phyloP scores from a whole-genome alignment of 2,113 vertebrate genomes.

The Caloenas nicobarica region DNA sequence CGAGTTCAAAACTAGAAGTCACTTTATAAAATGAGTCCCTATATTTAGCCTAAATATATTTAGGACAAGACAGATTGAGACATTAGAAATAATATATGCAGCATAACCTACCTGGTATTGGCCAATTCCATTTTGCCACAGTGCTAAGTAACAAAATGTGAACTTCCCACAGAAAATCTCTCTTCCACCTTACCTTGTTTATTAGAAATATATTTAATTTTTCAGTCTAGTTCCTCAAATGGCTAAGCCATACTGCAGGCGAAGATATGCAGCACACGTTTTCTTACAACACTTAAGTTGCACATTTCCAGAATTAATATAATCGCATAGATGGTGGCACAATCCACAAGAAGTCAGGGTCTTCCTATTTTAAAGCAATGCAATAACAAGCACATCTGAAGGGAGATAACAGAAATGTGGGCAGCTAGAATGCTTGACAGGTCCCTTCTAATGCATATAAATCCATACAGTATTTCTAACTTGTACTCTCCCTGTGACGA shows the following conservation, averaged over 20 bases:
- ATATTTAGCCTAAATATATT: not conserved
- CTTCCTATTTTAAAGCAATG: constrained; percentile 20
- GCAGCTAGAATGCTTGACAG: not conserved
- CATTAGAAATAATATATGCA: not conserved
- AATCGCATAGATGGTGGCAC: not conserved
- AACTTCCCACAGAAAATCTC: not conserved
- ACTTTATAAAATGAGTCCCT: not conserved
- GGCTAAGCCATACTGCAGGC: not conserved
- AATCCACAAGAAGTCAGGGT: not conserved
- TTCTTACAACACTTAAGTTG: not conserved
- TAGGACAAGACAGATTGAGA: not conserved
- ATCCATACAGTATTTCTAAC: not conserved
- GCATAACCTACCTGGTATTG: not conserved
- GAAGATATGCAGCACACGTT: not conserved
- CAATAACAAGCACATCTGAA: constrained; percentile 10
- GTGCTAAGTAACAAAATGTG: not conserved
- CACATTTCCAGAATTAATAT: constrained; percentile 2
- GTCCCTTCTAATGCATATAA: not conserved
- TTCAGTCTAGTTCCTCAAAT: not conserved
- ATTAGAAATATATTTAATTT: not conserved
- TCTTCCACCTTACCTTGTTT: not conserved
- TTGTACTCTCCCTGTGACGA: not conserved
- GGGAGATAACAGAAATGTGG: not conserved
- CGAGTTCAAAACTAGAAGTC: not conserved
- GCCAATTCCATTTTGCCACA: not conserved